Conservation (phyloP, 2,797 vertebrate species). For the Myripristis jacobus region DNA sequence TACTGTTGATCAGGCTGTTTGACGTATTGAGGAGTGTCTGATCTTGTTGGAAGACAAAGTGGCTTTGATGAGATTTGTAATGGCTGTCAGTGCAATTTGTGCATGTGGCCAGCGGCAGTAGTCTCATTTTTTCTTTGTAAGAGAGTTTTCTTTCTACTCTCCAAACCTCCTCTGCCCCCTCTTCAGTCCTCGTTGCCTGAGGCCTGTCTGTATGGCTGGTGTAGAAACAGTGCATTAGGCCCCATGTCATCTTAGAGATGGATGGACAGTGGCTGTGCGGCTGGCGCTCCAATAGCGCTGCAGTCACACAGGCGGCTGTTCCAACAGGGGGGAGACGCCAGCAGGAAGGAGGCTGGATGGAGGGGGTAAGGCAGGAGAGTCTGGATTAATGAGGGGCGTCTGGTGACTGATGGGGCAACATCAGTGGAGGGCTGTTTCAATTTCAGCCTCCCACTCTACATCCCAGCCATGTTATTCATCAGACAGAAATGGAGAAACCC, state of each 20-base stretch:
- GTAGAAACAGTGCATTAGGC: conserved; percentile 55
- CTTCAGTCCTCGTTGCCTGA: conserved; percentile 28
- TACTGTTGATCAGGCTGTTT: background rate
- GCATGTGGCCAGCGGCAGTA: conserved; percentile 31
- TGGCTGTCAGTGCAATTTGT: conserved; percentile 41
- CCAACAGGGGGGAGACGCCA: conserved; percentile 58
- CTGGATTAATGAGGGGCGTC: conserved; percentile 77
- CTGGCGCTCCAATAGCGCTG: conserved; percentile 56
- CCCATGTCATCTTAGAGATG: conserved; percentile 68
- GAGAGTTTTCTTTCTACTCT: conserved; percentile 36
- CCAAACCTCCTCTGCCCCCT: conserved; percentile 29
- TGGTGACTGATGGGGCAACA: conserved; percentile 78
- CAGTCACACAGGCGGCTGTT: conserved; percentile 59
- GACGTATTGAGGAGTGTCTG: conserved; percentile 6
- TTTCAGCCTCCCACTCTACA: conserved; percentile 74
- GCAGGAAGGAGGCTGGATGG: conserved; percentile 69
- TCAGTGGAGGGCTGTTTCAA: conserved; percentile 78
- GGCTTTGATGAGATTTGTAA: conserved; percentile 47
- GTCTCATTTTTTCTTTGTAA: conserved; percentile 17
- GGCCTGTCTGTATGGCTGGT: conserved; percentile 47
- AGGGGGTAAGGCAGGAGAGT: conserved; percentile 41
- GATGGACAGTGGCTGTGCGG: conserved; percentile 67
- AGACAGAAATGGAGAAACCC: conserved; percentile 40
- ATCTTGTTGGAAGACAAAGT: conserved; percentile 37
- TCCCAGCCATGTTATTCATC: conserved; percentile 69